Conservation (phyloP, 2,888 invertebrate species). For the Junonia oenone region DNA sequence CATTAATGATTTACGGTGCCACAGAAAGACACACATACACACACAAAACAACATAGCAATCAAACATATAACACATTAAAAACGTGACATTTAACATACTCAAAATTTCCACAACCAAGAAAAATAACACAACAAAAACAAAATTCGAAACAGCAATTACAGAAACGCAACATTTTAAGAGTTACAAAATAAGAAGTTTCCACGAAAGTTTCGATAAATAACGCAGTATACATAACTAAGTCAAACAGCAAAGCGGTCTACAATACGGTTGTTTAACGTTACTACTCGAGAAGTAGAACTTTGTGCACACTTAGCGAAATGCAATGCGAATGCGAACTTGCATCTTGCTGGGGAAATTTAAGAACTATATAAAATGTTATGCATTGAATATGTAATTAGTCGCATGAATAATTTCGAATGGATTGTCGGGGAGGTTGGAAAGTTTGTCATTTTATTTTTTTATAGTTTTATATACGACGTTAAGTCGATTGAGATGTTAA, state of each 20-base stretch:
- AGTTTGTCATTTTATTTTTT: background rate
- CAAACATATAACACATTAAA: too few species aligned
- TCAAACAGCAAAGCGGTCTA: constrained; percentile 22
- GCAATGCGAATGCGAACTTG: constrained; percentile 26
- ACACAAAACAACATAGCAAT: too few species aligned
- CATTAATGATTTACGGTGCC: too few species aligned
- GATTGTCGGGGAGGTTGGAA: background rate
- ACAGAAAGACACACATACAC: too few species aligned
- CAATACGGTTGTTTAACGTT: constrained; percentile 25
- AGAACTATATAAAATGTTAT: constrained; percentile 11
- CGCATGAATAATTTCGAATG: background rate
- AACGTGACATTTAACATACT: too few species aligned
- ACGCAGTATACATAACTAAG: constrained; percentile 20
- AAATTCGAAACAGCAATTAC: background rate
- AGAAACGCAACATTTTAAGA: background rate
- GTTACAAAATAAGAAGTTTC: background rate
- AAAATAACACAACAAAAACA: background rate
- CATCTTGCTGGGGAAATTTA: constrained; percentile 17
- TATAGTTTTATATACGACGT: background rate
- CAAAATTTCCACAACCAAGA: background rate
- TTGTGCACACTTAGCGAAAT: constrained; percentile 25
- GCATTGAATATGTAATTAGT: constrained; percentile 2
- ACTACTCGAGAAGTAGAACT: constrained; percentile 22
- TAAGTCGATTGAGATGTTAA: background rate
- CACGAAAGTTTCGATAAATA: constrained; percentile 11